Percentiles rank a stretch among this genome's conserved stretches.
Conservation (phyloP, 2,797 vertebrate genomes). For the Menidia menidia region DNA sequence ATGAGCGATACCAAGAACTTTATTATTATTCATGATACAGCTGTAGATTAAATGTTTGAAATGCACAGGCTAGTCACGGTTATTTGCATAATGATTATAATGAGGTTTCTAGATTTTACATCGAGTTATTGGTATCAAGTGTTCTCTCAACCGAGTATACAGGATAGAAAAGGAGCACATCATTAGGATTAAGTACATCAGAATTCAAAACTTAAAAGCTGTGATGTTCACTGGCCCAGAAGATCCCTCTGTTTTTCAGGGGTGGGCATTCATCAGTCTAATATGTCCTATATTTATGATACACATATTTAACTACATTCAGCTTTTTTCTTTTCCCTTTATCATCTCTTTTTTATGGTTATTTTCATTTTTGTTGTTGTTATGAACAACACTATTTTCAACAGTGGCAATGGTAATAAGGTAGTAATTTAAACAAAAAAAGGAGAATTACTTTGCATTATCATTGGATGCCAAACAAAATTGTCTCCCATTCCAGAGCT, state of each 20-base stretch:
- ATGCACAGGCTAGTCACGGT: not conserved
- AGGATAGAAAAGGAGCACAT: not conserved
- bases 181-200: not conserved
- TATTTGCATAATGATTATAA: not conserved
- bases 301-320: no score
- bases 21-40: not conserved
- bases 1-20: not conserved
- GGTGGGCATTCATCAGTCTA: no score
- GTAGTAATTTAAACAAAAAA: not conserved
- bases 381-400: no score
- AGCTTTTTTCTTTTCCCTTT: no score
- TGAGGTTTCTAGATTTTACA: not conserved
- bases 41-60: not conserved
- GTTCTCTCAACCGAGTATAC: not conserved
- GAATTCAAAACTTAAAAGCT: no score
- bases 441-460: not conserved
- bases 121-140: not conserved
- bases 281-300: no score
- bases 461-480: not conserved
- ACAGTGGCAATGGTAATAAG: no score
- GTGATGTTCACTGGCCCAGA: no score
- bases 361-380: no score
- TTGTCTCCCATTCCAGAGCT: not conserved
- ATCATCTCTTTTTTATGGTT: no score
- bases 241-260: no score